Base-by-base conservation (phyloP, 2,888 invertebrate species). In the Amaurobius ferox region DNA sequence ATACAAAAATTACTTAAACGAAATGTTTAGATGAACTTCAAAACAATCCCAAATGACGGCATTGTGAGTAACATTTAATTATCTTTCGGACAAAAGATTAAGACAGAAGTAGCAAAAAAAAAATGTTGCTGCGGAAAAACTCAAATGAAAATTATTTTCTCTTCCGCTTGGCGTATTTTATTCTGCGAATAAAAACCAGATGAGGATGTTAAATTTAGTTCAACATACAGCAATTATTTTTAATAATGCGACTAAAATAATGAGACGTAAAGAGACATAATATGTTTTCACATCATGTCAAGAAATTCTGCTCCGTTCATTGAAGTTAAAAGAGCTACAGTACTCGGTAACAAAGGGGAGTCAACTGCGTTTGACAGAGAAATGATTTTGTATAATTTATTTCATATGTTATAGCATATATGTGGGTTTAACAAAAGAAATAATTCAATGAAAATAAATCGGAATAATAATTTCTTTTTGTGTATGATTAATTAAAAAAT, bases 381-480 rank as follows among this genome's bases (percentile, higher is more conserved):
- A 55, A 55, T 55, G 23, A 55, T 55, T 55, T 55, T 55, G 55
- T 55, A 23, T 55, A 55, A 55, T 55, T 55, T 55, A 55, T 55
- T 55, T 55, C 23, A 23, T 55, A 55, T 1, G 55, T 55, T 23
- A 23, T 23, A 55, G 19, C 55, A 16, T 44, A 23, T 55, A 55
- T 55, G 55, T n/a, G n/a, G n/a, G n/a, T n/a, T n/a, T n/a, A n/a
- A n/a, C n/a, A n/a, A n/a, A n/a, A n/a, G n/a, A n/a, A n/a, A n/a
- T n/a, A n/a, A n/a, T n/a, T n/a, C n/a, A n/a, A n/a, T n/a, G n/a
- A n/a, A n/a, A n/a, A n/a, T n/a, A n/a, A n/a, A n/a, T n/a, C n/a
- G n/a, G n/a, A n/a, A n/a, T n/a, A n/a, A n/a, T n/a, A n/a, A n/a
- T n/a, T n/a, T n/a, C n/a, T n/a, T n/a, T n/a, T n/a, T n/a, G n/a